Evolutionary conservation across 2,113 vertebrate genomes (phyloP).

Genomic region (Notothenia rossii): DNA sequence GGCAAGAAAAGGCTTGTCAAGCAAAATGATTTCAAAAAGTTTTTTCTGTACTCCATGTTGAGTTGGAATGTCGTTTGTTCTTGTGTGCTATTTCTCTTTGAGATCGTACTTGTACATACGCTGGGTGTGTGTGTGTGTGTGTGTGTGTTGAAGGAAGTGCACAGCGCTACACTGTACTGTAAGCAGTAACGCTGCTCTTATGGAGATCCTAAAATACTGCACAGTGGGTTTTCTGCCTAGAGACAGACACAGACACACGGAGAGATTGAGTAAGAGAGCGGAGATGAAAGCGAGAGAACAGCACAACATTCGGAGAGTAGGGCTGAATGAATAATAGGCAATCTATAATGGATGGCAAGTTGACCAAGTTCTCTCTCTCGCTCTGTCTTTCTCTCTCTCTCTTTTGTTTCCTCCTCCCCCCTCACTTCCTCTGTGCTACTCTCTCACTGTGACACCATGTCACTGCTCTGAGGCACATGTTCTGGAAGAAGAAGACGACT

Average conservation of each 20-base stretch:
- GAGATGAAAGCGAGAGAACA: conserved; percentile 58
- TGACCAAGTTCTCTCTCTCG: conserved; percentile 66
- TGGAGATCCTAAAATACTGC: conserved; percentile 71
- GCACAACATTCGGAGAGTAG: conserved; percentile 42
- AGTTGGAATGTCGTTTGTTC: neutral
- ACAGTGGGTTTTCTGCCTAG: conserved; percentile 68
- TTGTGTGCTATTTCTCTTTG: conserved; percentile 7
- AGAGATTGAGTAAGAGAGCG: conserved; percentile 53
- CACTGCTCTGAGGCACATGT: conserved; percentile 76
- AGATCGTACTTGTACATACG: neutral
- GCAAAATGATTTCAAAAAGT: too few relatives aligned
- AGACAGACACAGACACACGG: conserved; percentile 59
- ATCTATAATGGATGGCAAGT: conserved; percentile 80
- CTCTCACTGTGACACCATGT: conserved; percentile 69
- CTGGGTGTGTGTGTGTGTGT: too few relatives aligned
- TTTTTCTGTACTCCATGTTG: neutral
- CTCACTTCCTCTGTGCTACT: conserved; percentile 33
- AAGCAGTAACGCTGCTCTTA: conserved; percentile 29
- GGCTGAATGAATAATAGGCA: conserved; percentile 73
- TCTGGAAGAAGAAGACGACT: conserved; percentile 67
- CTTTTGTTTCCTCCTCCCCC: conserved; percentile 12
- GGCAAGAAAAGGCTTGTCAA: too few relatives aligned
- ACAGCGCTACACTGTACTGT: conserved; percentile 32
- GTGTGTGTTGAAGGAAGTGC: conserved; percentile 9
- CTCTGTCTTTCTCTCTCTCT: conserved; percentile 9